A percentile compares a stretch with the other conserved stretches of the same genome.
phyloP scores from a whole-genome alignment of 2,113 vertebrate species.

The Atlantisia rogersi region DNA sequence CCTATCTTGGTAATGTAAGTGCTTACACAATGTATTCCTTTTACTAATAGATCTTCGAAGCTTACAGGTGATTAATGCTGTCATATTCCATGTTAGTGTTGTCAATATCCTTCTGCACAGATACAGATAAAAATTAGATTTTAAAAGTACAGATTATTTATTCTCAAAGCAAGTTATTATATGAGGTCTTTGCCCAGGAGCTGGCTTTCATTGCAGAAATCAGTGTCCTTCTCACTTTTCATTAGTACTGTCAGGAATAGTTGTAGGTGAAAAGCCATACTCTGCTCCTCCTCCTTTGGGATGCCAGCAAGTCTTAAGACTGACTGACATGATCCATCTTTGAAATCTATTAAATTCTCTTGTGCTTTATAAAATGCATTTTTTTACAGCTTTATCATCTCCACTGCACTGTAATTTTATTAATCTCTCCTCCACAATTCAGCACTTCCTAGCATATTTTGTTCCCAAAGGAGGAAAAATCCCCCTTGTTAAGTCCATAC shows the following conservation, averaged over 20 bases:
- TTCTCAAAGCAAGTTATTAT: background rate
- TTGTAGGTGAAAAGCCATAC: background rate
- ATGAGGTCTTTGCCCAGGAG: background rate
- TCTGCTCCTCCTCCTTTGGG: background rate
- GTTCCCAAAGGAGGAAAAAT: background rate
- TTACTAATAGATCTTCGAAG: background rate
- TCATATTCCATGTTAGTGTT: background rate
- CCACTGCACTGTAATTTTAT: background rate
- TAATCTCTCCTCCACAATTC: background rate
- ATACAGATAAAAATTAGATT: background rate
- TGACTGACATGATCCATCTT: background rate
- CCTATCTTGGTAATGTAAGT: background rate
- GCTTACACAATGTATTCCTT: background rate
- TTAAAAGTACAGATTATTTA: background rate
- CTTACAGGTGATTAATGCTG: background rate
- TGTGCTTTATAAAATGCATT: background rate
- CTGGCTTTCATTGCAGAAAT: background rate
- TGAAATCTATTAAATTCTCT: background rate
- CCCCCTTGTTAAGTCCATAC: background rate
- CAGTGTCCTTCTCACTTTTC: background rate
- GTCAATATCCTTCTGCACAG: background rate
- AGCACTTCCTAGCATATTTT: background rate
- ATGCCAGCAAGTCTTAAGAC: background rate
- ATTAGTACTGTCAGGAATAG: conserved; percentile 14
- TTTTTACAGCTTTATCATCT: background rate